These are phyloP conservation scores for Rhopilema esculentum DNA, from an alignment of 30 jellyfish, hydroid and myxozoan species.

Conservation along the genomic window DNA sequence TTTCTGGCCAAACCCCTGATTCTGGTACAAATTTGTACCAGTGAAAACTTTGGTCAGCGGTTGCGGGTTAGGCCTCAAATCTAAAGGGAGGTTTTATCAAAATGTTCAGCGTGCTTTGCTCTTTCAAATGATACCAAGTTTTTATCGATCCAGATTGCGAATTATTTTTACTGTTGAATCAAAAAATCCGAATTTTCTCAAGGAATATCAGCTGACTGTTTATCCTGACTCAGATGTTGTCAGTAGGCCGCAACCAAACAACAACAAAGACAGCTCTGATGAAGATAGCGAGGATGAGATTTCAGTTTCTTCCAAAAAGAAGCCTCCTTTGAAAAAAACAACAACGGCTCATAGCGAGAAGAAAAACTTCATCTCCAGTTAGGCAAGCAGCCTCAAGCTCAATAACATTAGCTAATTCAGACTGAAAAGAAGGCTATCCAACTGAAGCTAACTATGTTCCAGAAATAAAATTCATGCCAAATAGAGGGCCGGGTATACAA, in stretches of 20 bases:
- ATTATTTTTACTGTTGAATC: no score
- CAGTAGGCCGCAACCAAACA: not conserved
- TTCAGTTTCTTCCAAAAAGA: slow-evolving; percentile 19
- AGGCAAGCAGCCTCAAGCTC: slow-evolving; percentile 33
- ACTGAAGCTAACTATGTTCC: slow-evolving; percentile 7
- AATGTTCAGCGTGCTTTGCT: no score
- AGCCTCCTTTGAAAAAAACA: slow-evolving; percentile 9
- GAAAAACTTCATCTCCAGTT: slow-evolving; percentile 21
- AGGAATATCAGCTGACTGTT: no score
- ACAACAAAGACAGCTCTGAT: slow-evolving; percentile 1
- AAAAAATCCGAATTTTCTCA: no score
- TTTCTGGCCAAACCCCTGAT: no score
- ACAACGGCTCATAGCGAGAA: slow-evolving; percentile 1
- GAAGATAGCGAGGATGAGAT: slow-evolving; percentile 28
- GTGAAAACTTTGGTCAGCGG: no score
- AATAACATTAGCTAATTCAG: not conserved
- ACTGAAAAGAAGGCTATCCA: slow-evolving; percentile 34
- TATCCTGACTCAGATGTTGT: no score
- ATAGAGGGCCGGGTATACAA: slow-evolving; percentile 15
- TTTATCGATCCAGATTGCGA: no score
- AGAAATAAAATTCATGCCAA: slow-evolving; percentile 19
- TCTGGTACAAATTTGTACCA: no score
- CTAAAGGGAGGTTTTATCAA: no score
- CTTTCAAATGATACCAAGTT: no score
- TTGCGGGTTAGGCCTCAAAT: no score